phyloP scores from a whole-genome alignment of 2,888 invertebrate species.

The Chloromyia formosa region DNA sequence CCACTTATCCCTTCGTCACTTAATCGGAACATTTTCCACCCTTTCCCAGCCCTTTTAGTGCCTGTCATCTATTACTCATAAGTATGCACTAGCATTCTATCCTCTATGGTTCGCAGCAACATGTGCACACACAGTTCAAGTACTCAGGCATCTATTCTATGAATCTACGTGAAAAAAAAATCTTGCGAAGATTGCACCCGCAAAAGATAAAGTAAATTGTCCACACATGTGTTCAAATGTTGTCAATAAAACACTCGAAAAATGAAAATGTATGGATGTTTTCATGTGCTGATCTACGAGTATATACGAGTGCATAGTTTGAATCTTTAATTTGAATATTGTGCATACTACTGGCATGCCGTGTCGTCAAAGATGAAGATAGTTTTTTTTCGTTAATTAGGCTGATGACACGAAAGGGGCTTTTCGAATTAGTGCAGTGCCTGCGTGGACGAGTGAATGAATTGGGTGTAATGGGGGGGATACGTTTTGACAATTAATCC shows the following conservation, averaged over 20 bases:
- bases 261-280: neutral
- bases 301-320: neutral
- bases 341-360: neutral
- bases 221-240: conserved; percentile 47
- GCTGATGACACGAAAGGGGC: neutral
- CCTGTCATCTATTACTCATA: too few species aligned
- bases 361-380: neutral
- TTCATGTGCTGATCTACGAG: conserved; percentile 23
- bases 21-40: too few species aligned
- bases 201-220: conserved; percentile 34
- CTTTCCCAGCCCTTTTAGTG: too few species aligned
- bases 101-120: conserved; percentile 34
- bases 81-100: too few species aligned
- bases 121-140: conserved; percentile 45
- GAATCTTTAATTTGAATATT: too few species aligned
- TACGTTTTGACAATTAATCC: too few species aligned
- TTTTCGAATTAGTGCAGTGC: neutral
- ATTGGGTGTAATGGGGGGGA: too few species aligned
- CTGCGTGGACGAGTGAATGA: too few species aligned
- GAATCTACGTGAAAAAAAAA: neutral
- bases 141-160: too few species aligned
- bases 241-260: conserved; percentile 39
- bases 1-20: too few species aligned
- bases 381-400: neutral
- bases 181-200: neutral